These are phyloP conservation scores for Pocillopora meandrina DNA, from an alignment of 92 coral and sea anemone species.

Conservation along the genomic window DNA sequence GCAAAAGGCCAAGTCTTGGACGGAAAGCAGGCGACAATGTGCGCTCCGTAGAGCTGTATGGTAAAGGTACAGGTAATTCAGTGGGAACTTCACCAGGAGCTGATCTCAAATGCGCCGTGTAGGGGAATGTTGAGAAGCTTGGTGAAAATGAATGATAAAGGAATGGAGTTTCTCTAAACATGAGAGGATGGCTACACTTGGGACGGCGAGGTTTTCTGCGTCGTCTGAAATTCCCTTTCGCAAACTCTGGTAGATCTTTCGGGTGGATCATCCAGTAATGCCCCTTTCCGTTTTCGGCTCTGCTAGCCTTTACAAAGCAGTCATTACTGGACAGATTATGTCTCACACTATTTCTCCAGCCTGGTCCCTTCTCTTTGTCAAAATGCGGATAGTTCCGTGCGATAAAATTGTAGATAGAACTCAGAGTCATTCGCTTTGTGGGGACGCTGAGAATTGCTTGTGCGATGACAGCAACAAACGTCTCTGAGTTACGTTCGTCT, in stretches of 20 bases:
- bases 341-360: slow-evolving; percentile 98
- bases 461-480: slow-evolving; percentile 98
- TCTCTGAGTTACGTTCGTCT: slow-evolving; percentile 88
- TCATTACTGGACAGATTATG: slow-evolving; percentile 98
- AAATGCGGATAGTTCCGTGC: slow-evolving; percentile 94
- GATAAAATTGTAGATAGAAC: slow-evolving; percentile 95
- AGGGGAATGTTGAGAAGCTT: slow-evolving; percentile 51
- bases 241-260: slow-evolving; percentile 95
- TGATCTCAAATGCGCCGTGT: slow-evolving; percentile 53
- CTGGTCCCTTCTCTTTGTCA: slow-evolving; percentile 97
- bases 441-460: slow-evolving; percentile 96
- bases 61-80: slow-evolving; percentile 50
- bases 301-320: slow-evolving; percentile 97
- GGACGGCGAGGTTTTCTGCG: slow-evolving; percentile 96
- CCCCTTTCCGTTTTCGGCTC: slow-evolving; percentile 99
- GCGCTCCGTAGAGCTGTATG: slow-evolving; percentile 48
- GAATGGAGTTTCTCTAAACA: slow-evolving; percentile 67
- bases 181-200: slow-evolving; percentile 81
- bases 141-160: slow-evolving; percentile 54
- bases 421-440: slow-evolving; percentile 95
- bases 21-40: slow-evolving; percentile 54
- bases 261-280: slow-evolving; percentile 99
- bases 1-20: slow-evolving; percentile 52
- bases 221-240: slow-evolving; percentile 95
- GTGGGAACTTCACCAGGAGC: slow-evolving; percentile 45